These are phyloP conservation scores for Apus apus DNA, from an alignment of 2,113 vertebrate species.

Conservation along the genomic window DNA sequence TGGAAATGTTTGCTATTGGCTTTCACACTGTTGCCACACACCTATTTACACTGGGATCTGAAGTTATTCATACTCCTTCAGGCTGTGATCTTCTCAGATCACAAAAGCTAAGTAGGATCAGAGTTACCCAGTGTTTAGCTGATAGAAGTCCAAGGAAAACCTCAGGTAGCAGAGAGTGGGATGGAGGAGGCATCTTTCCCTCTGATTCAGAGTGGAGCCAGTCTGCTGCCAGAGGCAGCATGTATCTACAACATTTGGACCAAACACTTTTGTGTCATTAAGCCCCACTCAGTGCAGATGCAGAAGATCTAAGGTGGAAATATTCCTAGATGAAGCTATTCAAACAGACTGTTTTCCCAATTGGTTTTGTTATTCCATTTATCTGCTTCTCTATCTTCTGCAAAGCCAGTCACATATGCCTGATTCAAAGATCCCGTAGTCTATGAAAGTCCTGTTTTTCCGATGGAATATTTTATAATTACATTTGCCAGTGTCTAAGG, in stretches of 20 bases:
- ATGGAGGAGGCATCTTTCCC: background rate
- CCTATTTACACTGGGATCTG: background rate
- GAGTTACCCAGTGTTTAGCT: background rate
- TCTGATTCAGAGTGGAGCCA: background rate
- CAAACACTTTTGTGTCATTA: background rate
- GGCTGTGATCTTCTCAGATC: background rate
- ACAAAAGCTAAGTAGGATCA: background rate
- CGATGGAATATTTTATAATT: slow-evolving; percentile 12
- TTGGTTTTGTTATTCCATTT: background rate
- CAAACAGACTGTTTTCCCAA: background rate
- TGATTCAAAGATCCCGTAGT: background rate
- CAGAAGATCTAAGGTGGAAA: background rate
- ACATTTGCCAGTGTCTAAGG: background rate
- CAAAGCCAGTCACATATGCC: background rate
- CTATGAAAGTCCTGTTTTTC: background rate
- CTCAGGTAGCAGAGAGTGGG: background rate
- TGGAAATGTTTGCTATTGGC: background rate
- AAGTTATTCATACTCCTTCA: background rate
- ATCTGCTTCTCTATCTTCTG: background rate
- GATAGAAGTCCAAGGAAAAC: background rate
- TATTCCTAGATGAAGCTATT: background rate
- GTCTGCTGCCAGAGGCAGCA: background rate
- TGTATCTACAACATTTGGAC: background rate
- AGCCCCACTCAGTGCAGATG: background rate
- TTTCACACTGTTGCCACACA: background rate